Base-by-base conservation (phyloP, 2,888 invertebrate genomes). In the Halocaridina rubra region DNA sequence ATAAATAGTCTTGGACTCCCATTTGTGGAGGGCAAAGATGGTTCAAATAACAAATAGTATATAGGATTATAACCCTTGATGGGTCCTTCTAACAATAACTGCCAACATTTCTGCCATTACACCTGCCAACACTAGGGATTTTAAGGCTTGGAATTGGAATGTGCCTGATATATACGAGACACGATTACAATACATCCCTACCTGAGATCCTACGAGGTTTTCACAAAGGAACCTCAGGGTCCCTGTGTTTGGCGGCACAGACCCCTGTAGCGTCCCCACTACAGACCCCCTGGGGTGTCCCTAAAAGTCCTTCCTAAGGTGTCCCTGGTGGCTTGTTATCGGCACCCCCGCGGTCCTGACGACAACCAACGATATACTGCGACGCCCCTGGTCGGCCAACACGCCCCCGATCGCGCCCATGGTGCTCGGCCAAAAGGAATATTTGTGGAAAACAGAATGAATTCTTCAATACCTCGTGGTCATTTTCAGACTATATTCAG, bases 271-370 rank as follows among this genome's bases (percentile, higher is more conserved):
- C 39, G 69, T 22, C 39, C 22, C 33, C 32, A 61, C 61, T 10
- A 61, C 22, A 61, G 61, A 7, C 22, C 2, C 2, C 29, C 16
- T 8, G 0, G 3, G 27, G 29, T 0, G 13, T 30, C 67, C n/a
- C 67, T 19, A 16, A 30, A 13, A 32, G 27, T 24, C n/a, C 67
- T n/a, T 24, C n/a, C 32, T n/a, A 19, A n/a, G 3, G 76, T 16
- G 59, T n/a, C 32, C 76, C 8, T 46, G 59, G 30, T 59, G 57
- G 59, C 76, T 76, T 76, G 76, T 76, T 76, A 76, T 59, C 59
- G 19, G 57, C 57, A 30, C 57, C 32, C 76, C 76, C 57, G 76
- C 59, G 22, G 76, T 22, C 76, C 59, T 22, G 59, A 59, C 57
- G 59, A 59, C 59, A 59, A 29, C 29, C 22, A 24, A 30, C 16